These are phyloP conservation scores for Oryzaephilus surinamensis DNA, from an alignment of 1,140 invertebrate species.

Conservation along the genomic window DNA sequence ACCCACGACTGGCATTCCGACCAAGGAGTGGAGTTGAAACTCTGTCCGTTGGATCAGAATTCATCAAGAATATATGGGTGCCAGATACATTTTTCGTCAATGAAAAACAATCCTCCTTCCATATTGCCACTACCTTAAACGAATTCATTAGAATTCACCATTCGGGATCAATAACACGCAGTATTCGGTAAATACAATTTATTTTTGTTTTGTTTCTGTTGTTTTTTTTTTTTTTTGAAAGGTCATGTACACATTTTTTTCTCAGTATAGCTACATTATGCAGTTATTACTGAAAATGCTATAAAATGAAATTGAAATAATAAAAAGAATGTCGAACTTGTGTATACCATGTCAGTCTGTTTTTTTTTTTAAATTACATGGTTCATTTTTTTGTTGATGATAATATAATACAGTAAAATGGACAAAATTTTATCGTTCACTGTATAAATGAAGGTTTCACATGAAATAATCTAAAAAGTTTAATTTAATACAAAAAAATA, in stretches of 20 bases:
- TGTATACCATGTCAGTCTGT: too few relatives aligned
- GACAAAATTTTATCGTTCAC: too few relatives aligned
- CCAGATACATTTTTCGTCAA: constrained; percentile 98
- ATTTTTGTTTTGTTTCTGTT: constrained; percentile 5
- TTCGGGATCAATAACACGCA: constrained; percentile 86
- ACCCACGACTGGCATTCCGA: constrained; percentile 84
- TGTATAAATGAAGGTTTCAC: too few relatives aligned
- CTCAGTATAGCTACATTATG: constrained; percentile 20
- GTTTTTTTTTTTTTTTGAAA: too few relatives aligned
- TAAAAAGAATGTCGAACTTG: not conserved
- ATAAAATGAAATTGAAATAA: constrained; percentile 2
- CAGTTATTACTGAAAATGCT: not conserved
- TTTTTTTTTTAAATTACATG: too few relatives aligned
- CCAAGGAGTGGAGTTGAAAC: constrained; percentile 78
- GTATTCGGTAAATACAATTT: constrained; percentile 81
- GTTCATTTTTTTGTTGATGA: too few relatives aligned
- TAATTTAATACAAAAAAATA: too few relatives aligned
- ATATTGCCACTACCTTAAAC: constrained; percentile 93
- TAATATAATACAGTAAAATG: too few relatives aligned
- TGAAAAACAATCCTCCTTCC: constrained; percentile 97
- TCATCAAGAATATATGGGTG: constrained; percentile 96
- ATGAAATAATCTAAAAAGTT: too few relatives aligned
- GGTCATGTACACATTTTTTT: constrained; percentile 23
- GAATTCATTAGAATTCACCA: constrained; percentile 94
- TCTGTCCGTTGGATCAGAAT: constrained; percentile 84